Evolutionary conservation across 2,888 invertebrate genomes (phyloP).

Genomic region (Onchidella celtica): DNA sequence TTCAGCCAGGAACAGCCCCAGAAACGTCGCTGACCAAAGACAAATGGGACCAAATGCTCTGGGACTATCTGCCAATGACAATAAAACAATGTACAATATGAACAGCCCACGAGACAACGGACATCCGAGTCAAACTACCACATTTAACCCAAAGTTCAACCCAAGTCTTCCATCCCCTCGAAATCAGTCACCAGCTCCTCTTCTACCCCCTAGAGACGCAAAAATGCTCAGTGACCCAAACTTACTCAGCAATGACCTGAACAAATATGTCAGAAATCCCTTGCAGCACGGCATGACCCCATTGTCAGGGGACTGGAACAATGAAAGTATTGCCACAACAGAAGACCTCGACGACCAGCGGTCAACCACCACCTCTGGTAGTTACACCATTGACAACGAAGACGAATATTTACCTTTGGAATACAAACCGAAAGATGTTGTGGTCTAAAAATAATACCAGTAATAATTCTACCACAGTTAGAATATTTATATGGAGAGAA

Average conservation of each 20-base stretch:
- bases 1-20: background rate
- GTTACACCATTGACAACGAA: constrained; percentile 72
- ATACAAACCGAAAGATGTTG: constrained; percentile 62
- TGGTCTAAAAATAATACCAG: constrained; percentile 60
- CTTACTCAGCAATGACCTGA: background rate
- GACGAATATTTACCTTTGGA: constrained; percentile 61
- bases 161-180: constrained; percentile 2
- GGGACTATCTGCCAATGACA: background rate
- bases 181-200: background rate
- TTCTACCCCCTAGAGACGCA: constrained; percentile 16
- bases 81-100: background rate
- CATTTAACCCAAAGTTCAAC: background rate
- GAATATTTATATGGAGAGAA: too few relatives aligned
- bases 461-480: background rate
- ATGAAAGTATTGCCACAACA: constrained; percentile 66
- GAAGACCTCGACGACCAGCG: constrained; percentile 71
- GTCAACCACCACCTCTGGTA: constrained; percentile 74
- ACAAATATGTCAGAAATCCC: background rate
- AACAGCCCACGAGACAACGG: background rate
- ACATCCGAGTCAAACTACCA: background rate
- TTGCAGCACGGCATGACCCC: background rate
- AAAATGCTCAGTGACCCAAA: constrained; percentile 7
- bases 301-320: constrained; percentile 52
- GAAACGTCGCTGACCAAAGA: background rate
- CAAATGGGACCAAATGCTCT: background rate